Conservation (phyloP, 2,797 vertebrate genomes). For the Manis javanica region DNA sequence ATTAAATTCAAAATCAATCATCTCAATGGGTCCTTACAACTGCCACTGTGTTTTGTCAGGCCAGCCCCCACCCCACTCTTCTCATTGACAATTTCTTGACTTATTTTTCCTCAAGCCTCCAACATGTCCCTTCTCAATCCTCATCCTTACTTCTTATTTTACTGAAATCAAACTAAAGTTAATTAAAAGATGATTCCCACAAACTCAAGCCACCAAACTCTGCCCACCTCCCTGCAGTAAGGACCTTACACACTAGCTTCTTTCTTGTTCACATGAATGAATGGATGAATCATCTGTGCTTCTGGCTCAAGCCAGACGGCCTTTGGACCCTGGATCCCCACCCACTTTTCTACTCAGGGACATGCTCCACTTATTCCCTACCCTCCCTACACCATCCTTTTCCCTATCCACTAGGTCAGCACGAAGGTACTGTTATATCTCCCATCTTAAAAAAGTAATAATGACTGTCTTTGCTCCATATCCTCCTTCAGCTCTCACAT, state of each 20-base stretch:
- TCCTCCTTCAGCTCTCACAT: background rate
- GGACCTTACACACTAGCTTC: background rate
- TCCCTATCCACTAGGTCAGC: too few relatives aligned
- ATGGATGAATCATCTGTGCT: background rate
- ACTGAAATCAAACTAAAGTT: background rate
- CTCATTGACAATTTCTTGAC: background rate
- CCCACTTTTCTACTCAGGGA: background rate
- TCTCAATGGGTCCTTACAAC: background rate
- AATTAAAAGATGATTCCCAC: background rate
- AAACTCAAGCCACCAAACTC: background rate
- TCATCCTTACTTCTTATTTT: background rate
- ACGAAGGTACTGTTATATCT: background rate
- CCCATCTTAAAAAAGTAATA: background rate
- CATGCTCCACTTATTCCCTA: background rate
- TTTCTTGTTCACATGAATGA: background rate
- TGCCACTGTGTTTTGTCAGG: too few relatives aligned
- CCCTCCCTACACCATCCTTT: background rate
- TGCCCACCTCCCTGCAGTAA: too few relatives aligned
- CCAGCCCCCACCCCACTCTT: background rate
- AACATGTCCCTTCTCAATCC: background rate
- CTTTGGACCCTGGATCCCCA: background rate
- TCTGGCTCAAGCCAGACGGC: too few relatives aligned
- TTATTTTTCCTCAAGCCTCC: background rate
- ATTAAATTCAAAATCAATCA: background rate
- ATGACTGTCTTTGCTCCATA: background rate